These are phyloP conservation scores for Poecile montanus DNA, from an alignment of 2,797 vertebrate genomes.

Conservation along the genomic window DNA sequence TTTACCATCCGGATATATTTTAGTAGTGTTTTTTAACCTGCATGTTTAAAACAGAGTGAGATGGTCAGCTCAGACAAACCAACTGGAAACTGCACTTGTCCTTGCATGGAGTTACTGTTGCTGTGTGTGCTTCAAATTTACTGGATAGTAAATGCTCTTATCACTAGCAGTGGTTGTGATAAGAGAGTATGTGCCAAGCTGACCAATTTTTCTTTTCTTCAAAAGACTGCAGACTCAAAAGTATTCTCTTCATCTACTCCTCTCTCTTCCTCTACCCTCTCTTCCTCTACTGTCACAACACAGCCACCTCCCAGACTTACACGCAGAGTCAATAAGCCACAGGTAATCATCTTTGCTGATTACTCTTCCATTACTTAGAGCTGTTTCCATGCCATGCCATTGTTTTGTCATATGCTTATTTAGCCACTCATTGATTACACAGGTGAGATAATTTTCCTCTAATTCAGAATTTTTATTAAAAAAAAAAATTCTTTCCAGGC, in stretches of 20 bases:
- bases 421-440: neutral
- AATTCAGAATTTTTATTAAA: neutral
- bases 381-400: neutral
- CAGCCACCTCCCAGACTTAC: slow-evolving; percentile 72
- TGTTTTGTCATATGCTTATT: slow-evolving; percentile 13
- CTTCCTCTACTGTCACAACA: slow-evolving; percentile 72
- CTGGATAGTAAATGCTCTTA: slow-evolving; percentile 12
- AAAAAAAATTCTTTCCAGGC: neutral
- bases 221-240: slow-evolving; percentile 71
- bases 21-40: slow-evolving; percentile 11
- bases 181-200: slow-evolving; percentile 35
- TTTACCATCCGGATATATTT: neutral
- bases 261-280: slow-evolving; percentile 70
- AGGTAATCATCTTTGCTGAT: slow-evolving; percentile 72
- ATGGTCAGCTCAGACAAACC: neutral
- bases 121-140: slow-evolving; percentile 30
- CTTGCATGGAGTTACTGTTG: slow-evolving; percentile 59
- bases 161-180: neutral
- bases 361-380: slow-evolving; percentile 14
- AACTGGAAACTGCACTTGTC: neutral
- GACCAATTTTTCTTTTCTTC: slow-evolving; percentile 70
- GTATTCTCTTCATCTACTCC: slow-evolving; percentile 66
- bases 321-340: slow-evolving; percentile 70
- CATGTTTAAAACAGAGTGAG: slow-evolving; percentile 33
- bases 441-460: neutral